Evolutionary conservation across 2,113 vertebrate species (phyloP).

Genomic region (Oostethus manadensis): DNA sequence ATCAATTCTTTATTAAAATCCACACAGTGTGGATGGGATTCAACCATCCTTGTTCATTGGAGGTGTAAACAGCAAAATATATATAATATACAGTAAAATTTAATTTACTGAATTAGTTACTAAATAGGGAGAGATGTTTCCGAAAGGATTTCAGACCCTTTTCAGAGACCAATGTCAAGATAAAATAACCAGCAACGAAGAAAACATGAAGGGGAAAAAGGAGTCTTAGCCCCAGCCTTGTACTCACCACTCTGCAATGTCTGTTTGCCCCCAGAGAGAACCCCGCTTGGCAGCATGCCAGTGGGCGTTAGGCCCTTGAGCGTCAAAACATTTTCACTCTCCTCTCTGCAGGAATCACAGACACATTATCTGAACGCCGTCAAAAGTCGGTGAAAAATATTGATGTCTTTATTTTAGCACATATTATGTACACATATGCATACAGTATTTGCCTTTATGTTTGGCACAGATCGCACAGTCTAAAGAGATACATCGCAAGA

Average conservation of each 20-base stretch:
- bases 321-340: constrained; percentile 81
- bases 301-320: constrained; percentile 80
- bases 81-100: not conserved
- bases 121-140: not conserved
- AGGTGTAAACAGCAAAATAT: too few relatives aligned
- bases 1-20: too few relatives aligned
- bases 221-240: constrained; percentile 7
- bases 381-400: constrained; percentile 8
- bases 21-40: too few relatives aligned
- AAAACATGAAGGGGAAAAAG: constrained; percentile 27
- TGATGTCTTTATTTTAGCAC: not conserved
- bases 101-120: not conserved
- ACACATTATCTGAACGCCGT: constrained; percentile 22
- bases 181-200: constrained; percentile 11
- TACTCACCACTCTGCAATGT: constrained; percentile 79
- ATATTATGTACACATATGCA: not conserved
- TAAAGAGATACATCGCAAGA: too few relatives aligned
- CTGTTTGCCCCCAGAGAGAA: constrained; percentile 78
- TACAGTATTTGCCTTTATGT: not conserved
- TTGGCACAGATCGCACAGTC: not conserved
- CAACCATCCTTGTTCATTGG: too few relatives aligned
- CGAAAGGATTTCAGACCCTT: not conserved
- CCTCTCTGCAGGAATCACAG: constrained; percentile 70
- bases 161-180: not conserved
- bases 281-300: constrained; percentile 79